Evolutionary conservation across 1,140 invertebrate genomes (phyloP).

Genomic region (Saccostrea glomerata): DNA sequence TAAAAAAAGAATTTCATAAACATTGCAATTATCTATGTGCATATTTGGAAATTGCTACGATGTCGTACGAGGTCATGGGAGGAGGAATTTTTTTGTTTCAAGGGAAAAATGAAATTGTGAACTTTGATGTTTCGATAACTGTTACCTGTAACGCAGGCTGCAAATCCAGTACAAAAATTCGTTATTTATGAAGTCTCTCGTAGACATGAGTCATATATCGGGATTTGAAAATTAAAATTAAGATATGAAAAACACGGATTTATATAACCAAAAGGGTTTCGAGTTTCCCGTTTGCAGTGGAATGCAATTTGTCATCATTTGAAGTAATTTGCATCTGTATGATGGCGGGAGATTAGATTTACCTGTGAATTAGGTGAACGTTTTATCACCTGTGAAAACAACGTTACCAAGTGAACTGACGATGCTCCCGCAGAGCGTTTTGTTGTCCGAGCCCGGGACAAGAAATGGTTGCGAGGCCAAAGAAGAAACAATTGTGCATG

Average conservation of each 20-base stretch:
- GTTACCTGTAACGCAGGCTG: background rate
- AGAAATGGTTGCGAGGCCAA: conserved; percentile 12
- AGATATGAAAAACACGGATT: background rate
- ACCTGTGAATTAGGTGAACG: background rate
- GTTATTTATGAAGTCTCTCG: background rate
- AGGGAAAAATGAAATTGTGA: background rate
- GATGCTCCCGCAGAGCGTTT: background rate
- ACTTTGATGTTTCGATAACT: background rate
- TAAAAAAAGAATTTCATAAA: too few relatives aligned
- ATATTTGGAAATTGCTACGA: too few relatives aligned
- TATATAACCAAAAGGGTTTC: background rate
- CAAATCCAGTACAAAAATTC: background rate
- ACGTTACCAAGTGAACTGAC: background rate
- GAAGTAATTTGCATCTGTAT: conserved; percentile 21
- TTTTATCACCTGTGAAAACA: conserved; percentile 2
- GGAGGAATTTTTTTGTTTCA: too few relatives aligned
- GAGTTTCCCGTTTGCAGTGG: background rate
- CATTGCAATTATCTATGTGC: too few relatives aligned
- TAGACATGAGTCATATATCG: background rate
- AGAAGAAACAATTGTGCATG: background rate
- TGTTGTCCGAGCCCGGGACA: background rate
- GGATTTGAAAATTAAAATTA: background rate
- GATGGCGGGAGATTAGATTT: conserved; percentile 21
- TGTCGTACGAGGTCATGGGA: too few relatives aligned
- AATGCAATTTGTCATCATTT: background rate